Evolutionary conservation across 2,113 vertebrate species (phyloP).

Genomic region (Nothoprocta perdicaria): DNA sequence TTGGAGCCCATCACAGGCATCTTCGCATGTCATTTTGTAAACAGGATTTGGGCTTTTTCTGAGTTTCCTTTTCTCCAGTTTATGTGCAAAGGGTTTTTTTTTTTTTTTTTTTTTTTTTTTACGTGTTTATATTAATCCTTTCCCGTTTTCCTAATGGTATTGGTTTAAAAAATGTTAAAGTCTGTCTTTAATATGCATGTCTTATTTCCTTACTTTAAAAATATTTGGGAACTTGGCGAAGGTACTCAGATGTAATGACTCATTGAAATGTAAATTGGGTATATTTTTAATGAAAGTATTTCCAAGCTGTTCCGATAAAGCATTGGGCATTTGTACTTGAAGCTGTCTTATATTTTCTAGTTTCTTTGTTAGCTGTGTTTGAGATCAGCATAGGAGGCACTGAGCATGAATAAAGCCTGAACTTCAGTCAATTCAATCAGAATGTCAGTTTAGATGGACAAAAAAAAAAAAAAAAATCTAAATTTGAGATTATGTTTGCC

Average conservation of each 20-base stretch:
- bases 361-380: constrained; percentile 9
- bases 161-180: constrained; percentile 7
- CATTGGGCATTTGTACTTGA: background rate
- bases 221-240: constrained; percentile 9
- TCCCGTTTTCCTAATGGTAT: constrained; percentile 4
- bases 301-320: constrained; percentile 20
- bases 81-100: background rate
- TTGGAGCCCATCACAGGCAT: constrained; percentile 1
- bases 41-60: constrained; percentile 47
- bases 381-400: background rate
- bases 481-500: background rate
- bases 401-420: background rate
- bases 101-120: background rate
- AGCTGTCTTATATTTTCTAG: background rate
- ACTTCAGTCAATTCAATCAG: background rate
- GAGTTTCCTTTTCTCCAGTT: constrained; percentile 57
- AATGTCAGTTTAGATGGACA: background rate
- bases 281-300: constrained; percentile 48
- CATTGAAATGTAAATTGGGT: constrained; percentile 34
- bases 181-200: constrained; percentile 38
- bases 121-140: background rate
- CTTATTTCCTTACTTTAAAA: constrained; percentile 45
- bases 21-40: constrained; percentile 45
- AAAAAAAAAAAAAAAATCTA: background rate
- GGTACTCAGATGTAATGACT: constrained; percentile 6